phyloP scores from a whole-genome alignment of 1,140 invertebrate species.

The Frieseomelitta varia region DNA sequence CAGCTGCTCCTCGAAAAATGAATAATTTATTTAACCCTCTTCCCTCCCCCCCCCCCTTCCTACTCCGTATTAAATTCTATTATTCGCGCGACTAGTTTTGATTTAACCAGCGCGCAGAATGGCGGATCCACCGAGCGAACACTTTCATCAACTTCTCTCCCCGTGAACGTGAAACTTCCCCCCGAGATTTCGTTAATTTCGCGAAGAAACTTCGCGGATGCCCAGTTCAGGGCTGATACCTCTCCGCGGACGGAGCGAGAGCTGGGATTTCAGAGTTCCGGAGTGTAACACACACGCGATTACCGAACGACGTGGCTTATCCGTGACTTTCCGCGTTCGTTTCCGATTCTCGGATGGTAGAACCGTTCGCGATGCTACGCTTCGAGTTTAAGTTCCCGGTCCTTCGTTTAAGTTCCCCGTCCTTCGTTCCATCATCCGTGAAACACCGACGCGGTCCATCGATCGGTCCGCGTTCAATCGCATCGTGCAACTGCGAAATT shows the following conservation, averaged over 20 bases:
- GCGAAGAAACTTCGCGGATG: not conserved
- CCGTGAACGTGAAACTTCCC: not conserved
- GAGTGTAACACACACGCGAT: not conserved
- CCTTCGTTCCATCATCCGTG: not conserved
- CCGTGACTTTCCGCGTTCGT: too few species aligned
- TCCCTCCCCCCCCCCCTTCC: too few species aligned
- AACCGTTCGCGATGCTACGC: not conserved
- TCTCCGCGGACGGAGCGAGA: not conserved
- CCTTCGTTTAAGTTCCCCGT: not conserved
- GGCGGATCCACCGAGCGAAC: not conserved
- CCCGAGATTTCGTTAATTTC: conserved; percentile 21
- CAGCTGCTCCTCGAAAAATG: not conserved
- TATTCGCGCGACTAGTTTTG: not conserved
- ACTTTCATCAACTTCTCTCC: not conserved
- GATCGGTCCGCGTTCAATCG: not conserved
- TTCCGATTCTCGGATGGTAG: not conserved
- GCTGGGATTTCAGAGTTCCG: not conserved
- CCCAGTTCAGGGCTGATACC: not conserved
- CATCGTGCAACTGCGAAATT: not conserved
- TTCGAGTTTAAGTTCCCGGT: not conserved
- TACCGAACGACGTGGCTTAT: not conserved
- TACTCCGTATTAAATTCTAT: not conserved
- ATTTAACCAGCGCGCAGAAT: not conserved
- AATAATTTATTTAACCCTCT: not conserved
- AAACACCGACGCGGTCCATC: not conserved